Percentiles rank a stretch among this genome's conserved stretches.
Conservation (phyloP, 2,797 vertebrate species). For the Sebastolobus alascanus region DNA sequence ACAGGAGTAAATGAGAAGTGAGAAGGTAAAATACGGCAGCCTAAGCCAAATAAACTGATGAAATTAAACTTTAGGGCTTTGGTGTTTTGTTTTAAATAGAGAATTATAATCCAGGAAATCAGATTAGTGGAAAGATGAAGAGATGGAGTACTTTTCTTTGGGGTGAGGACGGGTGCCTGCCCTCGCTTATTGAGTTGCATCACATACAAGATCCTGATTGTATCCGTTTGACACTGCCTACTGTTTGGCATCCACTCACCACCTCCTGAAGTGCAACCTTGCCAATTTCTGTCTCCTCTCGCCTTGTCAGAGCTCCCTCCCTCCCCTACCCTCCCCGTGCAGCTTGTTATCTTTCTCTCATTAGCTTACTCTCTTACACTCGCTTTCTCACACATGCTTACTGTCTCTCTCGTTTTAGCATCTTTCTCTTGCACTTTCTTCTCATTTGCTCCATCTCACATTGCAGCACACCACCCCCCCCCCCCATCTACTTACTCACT, state of each 20-base stretch:
- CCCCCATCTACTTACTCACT: conserved; percentile 22
- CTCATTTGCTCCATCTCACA: conserved; percentile 29
- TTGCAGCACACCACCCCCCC: neutral
- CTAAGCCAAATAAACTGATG: conserved; percentile 17
- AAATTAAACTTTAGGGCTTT: conserved; percentile 32
- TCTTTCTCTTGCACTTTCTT: conserved; percentile 16
- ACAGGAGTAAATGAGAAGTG: conserved; percentile 29
- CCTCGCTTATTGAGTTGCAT: conserved; percentile 55
- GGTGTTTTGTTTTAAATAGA: conserved; percentile 39
- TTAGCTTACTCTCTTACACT: conserved; percentile 47
- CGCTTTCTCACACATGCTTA: conserved; percentile 21
- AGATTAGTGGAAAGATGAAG: conserved; percentile 49
- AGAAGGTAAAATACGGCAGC: conserved; percentile 21
- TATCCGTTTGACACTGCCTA: conserved; percentile 61
- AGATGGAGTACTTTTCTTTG: conserved; percentile 20
- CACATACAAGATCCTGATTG: conserved; percentile 45
- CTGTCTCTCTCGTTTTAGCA: conserved; percentile 33
- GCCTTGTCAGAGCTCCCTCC: conserved; percentile 6
- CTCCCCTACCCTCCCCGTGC: neutral
- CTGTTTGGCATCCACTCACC: conserved; percentile 72
- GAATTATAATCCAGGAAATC: conserved; percentile 47
- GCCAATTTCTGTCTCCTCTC: conserved; percentile 62
- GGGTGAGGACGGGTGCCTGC: conserved; percentile 4
- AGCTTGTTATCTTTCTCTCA: conserved; percentile 60
- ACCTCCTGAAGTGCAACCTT: conserved; percentile 70